Base-by-base conservation (phyloP, 2,888 invertebrate species). In the Galeopsomyia nigrocyanea region DNA sequence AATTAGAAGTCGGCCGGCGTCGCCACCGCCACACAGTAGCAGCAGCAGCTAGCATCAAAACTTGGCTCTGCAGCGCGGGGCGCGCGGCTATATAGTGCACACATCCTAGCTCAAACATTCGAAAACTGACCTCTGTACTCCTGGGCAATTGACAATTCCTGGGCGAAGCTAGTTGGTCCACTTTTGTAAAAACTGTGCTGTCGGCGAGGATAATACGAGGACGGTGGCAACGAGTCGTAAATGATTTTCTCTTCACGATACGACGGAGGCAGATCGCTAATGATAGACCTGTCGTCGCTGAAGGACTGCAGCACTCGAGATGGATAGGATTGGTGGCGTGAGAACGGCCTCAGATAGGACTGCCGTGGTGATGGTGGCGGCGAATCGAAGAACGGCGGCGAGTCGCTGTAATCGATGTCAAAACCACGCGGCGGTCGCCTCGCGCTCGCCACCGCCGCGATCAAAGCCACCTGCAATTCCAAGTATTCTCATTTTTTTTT, bases 401-500 rank as follows among this genome's bases (percentile, higher is more conserved):
- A 60, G 19, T 71, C 71, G 5, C 47, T 68, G 39, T 78, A 80
- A 3, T 80, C 77, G 0, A 75, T 47, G 21, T 79, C 77, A 2
- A 74, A 65, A 21, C 76, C 76, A 46, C n/a, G 22, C n/a, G 67
- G 47, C 47, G 71, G 62, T 49, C 74, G 70, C 56, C 50, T 47
- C 7, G 79, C 80, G 2, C 63, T 73, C 3, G 78, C 77, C 74
- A 78, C 69, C 22, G 75, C 77, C 61, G 65, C 76, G 47, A 79
- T 67, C 65, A 83, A 60, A 58, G 82, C 72, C 26, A 80, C 77
- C 83, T 84, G 76, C 49, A 46, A 22, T 57, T 49, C 21, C 2
- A 10, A 39, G 39, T 39, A 39, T 39, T 39, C 7, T 39, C 7
- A 39, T 39, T 39, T 10, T 1, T 39, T 13, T 39, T 39, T 39